Evolutionary conservation across 2,797 vertebrate species (phyloP), one percentile per base, ranked within the genome.

Genomic region (Phoeniculus purpureus): DNA sequence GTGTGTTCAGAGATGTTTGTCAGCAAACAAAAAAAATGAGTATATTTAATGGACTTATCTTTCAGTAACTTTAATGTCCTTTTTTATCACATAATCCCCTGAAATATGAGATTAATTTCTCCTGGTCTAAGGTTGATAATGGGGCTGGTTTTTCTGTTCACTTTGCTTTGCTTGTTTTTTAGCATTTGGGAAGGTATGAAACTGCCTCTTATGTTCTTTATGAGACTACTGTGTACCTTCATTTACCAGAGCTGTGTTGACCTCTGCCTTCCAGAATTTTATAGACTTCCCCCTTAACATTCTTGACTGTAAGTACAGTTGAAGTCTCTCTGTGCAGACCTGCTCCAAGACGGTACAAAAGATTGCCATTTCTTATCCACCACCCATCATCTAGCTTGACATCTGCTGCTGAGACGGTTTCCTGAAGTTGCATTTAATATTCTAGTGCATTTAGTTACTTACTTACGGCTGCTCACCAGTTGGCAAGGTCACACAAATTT

Each of bases 391-490:
- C 43, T 54, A 82, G 48, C 43, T 68, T 87, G 58, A 67, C 68
- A 81, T 47, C 45, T 68, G 37, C 48, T 78, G 48, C 72, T 74
- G 23, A 64, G 32, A 43, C 12, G 51, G 26, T 59, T 90, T 89
- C 50, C 59, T 55, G 51, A 51, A 89, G 29, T 43, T 87, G 40
- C 48, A 47, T 83, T 83, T 62, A 85, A 50, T 78, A 82, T 66
- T 87, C 62, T 61, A 22, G 40, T 70, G n/a, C 29, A 72, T 78
- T 89, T 77, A 51, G 48, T 76, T 76, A 54, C 73, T 65, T 93
- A 19, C 74, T 65, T 29, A 29, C 45, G 32, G 6, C 51, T 89
- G 45, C n/a, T 85, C 48, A 82, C 51, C n/a, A 59, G 85, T 82
- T 65, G 32, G n/a, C 70, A 85, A 52, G 26, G 71, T 80, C 61